These are phyloP conservation scores for Poicephalus meyeri DNA, from an alignment of 2,113 vertebrate species.

Conservation along the genomic window DNA sequence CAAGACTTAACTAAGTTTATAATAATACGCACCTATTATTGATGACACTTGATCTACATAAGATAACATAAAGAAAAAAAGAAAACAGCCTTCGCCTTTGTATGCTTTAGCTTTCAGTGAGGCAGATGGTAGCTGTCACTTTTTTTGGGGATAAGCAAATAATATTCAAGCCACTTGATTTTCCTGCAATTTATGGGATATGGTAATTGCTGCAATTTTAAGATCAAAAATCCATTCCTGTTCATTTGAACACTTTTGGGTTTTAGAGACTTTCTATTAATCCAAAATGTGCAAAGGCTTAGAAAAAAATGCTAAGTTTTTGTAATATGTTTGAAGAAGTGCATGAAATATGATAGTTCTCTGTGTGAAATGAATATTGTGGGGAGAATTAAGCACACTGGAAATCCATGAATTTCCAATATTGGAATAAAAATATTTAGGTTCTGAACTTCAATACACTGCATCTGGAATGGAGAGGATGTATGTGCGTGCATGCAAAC, in stretches of 20 bases:
- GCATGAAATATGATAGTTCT: background rate
- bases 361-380: background rate
- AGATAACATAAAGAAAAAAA: constrained; percentile 39
- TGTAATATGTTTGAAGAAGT: background rate
- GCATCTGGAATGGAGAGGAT: background rate
- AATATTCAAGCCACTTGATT: constrained; percentile 70
- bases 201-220: constrained; percentile 71
- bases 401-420: background rate
- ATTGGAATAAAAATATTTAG: background rate
- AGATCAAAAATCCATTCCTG: constrained; percentile 47
- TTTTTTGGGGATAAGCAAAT: constrained; percentile 10
- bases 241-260: constrained; percentile 31
- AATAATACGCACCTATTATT: constrained; percentile 8
- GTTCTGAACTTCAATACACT: background rate
- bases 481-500: background rate
- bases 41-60: constrained; percentile 38
- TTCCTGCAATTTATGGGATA: constrained; percentile 59
- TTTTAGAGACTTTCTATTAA: constrained; percentile 19
- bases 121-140: constrained; percentile 36
- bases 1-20: background rate
- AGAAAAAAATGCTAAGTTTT: constrained; percentile 2
- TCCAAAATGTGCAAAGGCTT: background rate
- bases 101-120: constrained; percentile 8
- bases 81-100: background rate
- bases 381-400: background rate